Evolutionary conservation across 2,888 invertebrate species (phyloP), one percentile per base, ranked within the genome.

Genomic region (Dryobotodes eremita): DNA sequence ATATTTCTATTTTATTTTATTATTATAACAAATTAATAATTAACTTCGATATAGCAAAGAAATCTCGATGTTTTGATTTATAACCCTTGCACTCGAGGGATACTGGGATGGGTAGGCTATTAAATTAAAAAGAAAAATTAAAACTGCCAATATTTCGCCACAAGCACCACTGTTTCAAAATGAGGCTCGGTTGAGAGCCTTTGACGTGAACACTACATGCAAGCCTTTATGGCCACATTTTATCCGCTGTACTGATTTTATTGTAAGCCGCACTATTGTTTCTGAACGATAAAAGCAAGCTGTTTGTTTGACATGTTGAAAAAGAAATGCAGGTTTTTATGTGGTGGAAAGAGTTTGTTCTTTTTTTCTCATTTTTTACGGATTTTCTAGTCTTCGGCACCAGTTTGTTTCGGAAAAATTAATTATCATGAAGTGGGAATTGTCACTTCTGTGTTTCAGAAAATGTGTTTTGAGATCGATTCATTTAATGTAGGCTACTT

Each of bases 201-300:
- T 1, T 61, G 72, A 83, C 82, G 31, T 73, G 53, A 84, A 79
- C 55, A 71, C 53, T 59, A 20, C 13, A 53, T 65, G 59, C 64
- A 72, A 6, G 86, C 66, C 62, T 85, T 77, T 65, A 77, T 59
- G 65, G 26, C 8, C 42, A n/a, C 26, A 70, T 72, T 85, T 73
- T 50, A 71, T 76, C 46, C 72, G 65, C 72, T 65, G 26, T 46
- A 48, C 65, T 73, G 82, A 85, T 85, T 81, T 81, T 61, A 82
- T 73, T 85, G 82, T 82, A 0, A 11, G 20, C 20, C 15, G 1
- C 61, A n/a, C 76, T 57, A 73, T 77, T 77, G 77, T 80, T 78
- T 76, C 46, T 36, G 50, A 57, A 77, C 50, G 50, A 36, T 70
- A 76, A 85, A 85, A 70, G 68, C 23, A 36, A 42, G 46, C 20